Evolutionary conservation across 2,113 vertebrate genomes (phyloP), one percentile per base, ranked within the genome.

Genomic region (Myotis yumanensis): DNA sequence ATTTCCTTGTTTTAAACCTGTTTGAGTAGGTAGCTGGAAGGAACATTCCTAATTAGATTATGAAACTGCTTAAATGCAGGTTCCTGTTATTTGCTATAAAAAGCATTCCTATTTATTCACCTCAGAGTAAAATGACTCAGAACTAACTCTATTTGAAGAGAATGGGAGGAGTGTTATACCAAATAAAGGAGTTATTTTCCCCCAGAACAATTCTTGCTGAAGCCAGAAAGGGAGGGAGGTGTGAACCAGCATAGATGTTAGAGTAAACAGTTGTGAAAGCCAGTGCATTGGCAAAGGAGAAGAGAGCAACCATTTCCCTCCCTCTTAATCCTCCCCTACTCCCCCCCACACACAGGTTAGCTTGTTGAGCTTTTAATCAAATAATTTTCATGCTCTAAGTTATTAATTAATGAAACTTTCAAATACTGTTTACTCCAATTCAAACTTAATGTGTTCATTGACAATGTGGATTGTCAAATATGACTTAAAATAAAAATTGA

Each of bases 41-140:
- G 40, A 88, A 66, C 86, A 75, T 59, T 79, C 52, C 86, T 94
- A 90, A 86, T 75, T 79, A 92, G 82, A 88, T 88, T 86, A 54
- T 5, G 4, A 82, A 95, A 57, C 43, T 86, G 62, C 51, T 71
- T 77, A n/a, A 86, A 73, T 30, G n/a, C 28, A 82, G 73, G 66
- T 89, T 93, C 23, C 81, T 82, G 57, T 73, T 90, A 62, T 73
- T 86, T 92, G 82, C 91, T 95, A 64, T 69, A 90, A 77, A 93
- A 90, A 91, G 35, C 91, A 83, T 72, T 68, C 46, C 68, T 80
- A 81, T 88, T 83, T 90, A 46, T 86, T 89, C 51, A 91, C 83
- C 89, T 84, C 43, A 80, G 37, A 90, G 92, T 88, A 94, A 90
- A 92, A 84, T 95, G 92, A 95, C 89, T 96, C 91, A 94, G 89